Percentiles rank a stretch among this genome's conserved stretches.
Evolutionary conservation across 2,888 invertebrate species (phyloP).

Genomic region (Malthinus seriepunctatus): DNA sequence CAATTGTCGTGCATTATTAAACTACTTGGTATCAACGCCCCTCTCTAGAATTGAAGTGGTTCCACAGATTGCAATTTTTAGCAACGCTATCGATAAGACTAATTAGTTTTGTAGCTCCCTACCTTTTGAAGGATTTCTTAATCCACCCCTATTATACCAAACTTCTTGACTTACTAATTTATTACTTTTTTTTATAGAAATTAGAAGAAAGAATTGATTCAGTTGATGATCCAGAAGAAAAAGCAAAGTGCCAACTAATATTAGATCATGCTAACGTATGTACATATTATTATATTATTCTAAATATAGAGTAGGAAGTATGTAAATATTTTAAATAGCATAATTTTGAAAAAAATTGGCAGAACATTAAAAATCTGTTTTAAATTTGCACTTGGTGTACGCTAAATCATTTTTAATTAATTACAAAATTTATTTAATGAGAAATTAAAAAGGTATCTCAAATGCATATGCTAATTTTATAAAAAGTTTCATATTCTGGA

Average conservation of each 20-base stretch:
- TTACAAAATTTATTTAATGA: no score
- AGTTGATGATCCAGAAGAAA: constrained; percentile 65
- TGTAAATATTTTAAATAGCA: background rate
- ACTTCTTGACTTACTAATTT: background rate
- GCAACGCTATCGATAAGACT: no score
- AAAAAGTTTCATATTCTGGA: no score
- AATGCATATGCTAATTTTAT: no score
- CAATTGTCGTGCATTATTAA: no score
- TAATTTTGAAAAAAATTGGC: background rate
- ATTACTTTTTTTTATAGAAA: constrained; percentile 60
- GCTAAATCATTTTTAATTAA: no score
- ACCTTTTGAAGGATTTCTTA: background rate
- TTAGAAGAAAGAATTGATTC: constrained; percentile 68
- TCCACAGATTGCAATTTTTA: no score
- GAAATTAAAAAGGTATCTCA: no score
- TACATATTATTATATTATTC: constrained; percentile 32
- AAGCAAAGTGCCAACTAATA: constrained; percentile 69
- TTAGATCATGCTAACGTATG: constrained; percentile 79
- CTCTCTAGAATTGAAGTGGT: no score
- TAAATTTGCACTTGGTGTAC: background rate
- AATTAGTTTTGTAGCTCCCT: no score
- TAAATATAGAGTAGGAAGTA: background rate
- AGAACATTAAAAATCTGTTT: background rate
- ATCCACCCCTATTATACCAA: background rate
- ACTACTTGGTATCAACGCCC: no score